Conservation (phyloP, 2,888 invertebrate species). For the Dexiosoma caninum region DNA sequence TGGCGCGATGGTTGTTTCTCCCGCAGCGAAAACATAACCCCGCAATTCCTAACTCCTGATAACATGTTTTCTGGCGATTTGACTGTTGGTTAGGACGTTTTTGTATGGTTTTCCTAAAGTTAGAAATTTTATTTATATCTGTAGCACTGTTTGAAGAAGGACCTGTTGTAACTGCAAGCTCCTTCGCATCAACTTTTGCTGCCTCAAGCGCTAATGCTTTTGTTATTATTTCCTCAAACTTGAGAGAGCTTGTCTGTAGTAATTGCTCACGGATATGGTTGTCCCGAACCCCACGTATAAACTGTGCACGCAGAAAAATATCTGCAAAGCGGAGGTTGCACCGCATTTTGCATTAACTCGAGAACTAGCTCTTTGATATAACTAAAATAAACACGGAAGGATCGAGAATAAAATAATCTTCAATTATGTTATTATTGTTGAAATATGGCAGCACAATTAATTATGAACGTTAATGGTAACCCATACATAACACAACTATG, state of each 20-base stretch:
- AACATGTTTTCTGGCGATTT: neutral
- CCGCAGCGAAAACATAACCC: neutral
- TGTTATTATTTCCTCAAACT: neutral
- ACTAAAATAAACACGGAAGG: too few species aligned
- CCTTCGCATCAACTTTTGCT: neutral
- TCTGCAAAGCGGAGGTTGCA: too few species aligned
- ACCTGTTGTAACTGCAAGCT: neutral
- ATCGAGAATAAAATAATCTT: too few species aligned
- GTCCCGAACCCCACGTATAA: neutral
- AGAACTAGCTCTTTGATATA: too few species aligned
- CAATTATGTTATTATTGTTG: too few species aligned
- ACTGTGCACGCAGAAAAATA: constrained; percentile 16
- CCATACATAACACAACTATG: too few species aligned
- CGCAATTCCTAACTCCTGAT: neutral
- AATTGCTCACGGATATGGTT: constrained; percentile 2
- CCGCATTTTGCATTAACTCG: too few species aligned
- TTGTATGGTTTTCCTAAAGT: neutral
- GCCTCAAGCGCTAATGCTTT: constrained; percentile 7
- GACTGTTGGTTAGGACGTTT: neutral
- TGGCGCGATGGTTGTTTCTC: neutral
- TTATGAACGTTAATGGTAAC: too few species aligned
- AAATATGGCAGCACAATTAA: too few species aligned
- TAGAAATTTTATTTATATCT: neutral
- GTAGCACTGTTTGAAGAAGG: neutral
- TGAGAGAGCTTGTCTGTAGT: neutral